A percentile compares a stretch with the other conserved stretches of the same genome.
These are phyloP conservation scores for Fukomys damarensis DNA, from an alignment of 2,113 vertebrate genomes.

Conservation along the genomic window DNA sequence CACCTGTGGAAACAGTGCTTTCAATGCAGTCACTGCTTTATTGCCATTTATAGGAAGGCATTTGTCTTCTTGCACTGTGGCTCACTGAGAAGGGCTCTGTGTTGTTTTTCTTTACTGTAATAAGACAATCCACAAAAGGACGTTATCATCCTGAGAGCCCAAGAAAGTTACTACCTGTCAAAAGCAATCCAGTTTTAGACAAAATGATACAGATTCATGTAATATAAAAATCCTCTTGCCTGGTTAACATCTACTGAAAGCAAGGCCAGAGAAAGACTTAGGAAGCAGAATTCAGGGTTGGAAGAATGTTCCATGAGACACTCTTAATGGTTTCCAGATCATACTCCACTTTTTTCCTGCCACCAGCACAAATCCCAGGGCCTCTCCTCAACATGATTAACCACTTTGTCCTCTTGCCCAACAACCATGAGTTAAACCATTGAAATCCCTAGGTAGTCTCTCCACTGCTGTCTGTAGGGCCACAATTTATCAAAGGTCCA, in stretches of 20 bases:
- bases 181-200: background rate
- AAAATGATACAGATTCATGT: background rate
- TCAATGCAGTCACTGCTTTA: background rate
- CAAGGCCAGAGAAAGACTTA: constrained; percentile 8
- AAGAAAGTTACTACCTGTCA: constrained; percentile 23
- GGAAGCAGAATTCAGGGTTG: background rate
- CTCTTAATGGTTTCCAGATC: constrained; percentile 41
- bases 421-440: background rate
- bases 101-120: background rate
- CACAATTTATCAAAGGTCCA: background rate
- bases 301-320: background rate
- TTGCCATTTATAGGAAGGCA: background rate
- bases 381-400: background rate
- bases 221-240: background rate
- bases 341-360: constrained; percentile 21
- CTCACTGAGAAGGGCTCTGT: background rate
- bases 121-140: background rate
- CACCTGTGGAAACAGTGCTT: background rate
- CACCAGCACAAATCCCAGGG: background rate
- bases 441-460: background rate
- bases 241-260: background rate
- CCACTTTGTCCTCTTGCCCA: constrained; percentile 32
- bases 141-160: background rate
- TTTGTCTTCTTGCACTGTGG: background rate
- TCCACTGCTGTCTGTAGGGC: background rate